Conservation (phyloP, 2,888 invertebrate species). For the Thymelicus sylvestris region DNA sequence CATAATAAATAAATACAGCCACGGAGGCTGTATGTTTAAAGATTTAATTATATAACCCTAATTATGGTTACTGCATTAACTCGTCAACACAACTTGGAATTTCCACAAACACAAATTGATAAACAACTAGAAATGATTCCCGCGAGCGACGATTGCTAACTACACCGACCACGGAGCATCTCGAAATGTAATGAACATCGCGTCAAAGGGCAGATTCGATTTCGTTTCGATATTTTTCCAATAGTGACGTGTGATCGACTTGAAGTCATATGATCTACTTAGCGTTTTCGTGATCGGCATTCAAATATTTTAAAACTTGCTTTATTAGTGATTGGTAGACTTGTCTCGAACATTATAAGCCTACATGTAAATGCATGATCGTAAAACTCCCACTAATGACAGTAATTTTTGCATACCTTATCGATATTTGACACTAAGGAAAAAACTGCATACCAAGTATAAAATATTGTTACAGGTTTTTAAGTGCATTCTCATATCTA, state of each 20-base stretch:
- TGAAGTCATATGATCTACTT: conserved; percentile 54
- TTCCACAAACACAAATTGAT: conserved; percentile 65
- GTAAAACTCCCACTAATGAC: neutral
- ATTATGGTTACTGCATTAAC: conserved; percentile 61
- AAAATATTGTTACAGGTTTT: neutral
- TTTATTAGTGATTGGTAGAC: neutral
- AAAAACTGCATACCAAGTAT: neutral
- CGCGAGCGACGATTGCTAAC: conserved; percentile 38
- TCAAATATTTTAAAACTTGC: conserved; percentile 2
- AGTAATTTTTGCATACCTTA: neutral
- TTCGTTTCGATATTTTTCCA: neutral
- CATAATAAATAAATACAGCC: conserved; percentile 56
- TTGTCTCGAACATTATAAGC: neutral
- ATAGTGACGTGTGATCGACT: conserved; percentile 47
- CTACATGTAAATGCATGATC: neutral
- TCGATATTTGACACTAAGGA: conserved; percentile 1
- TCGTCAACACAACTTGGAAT: conserved; percentile 68
- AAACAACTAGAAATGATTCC: conserved; percentile 56
- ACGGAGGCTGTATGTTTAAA: conserved; percentile 60
- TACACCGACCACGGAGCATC: conserved; percentile 38
- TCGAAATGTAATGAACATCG: conserved; percentile 13
- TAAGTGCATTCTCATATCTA: too few relatives aligned
- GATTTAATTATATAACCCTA: conserved; percentile 65
- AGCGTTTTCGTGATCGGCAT: conserved; percentile 40
- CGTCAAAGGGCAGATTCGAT: neutral